Evolutionary conservation across 1,140 invertebrate genomes (phyloP).

Genomic region (Cotesia glomerata): DNA sequence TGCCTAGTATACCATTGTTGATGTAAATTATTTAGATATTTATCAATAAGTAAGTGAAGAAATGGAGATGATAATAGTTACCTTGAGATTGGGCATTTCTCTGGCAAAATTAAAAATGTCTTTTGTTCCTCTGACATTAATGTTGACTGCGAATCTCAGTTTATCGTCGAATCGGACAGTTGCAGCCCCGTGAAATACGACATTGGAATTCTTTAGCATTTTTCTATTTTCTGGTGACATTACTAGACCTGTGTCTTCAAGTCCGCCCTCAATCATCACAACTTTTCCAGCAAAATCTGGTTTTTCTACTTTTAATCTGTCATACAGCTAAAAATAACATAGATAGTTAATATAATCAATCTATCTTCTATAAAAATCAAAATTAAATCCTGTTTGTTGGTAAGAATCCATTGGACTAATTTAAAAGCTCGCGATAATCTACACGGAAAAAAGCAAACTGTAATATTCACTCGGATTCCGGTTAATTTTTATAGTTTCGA

Average conservation of each 20-base stretch:
- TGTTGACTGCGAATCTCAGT: slow-evolving; percentile 68
- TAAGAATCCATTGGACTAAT: too few species aligned
- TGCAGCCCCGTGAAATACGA: slow-evolving; percentile 90
- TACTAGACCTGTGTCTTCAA: slow-evolving; percentile 65
- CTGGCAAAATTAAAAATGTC: slow-evolving; percentile 67
- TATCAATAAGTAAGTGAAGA: background rate
- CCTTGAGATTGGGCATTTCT: slow-evolving; percentile 72
- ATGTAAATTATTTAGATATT: background rate
- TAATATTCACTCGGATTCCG: too few species aligned
- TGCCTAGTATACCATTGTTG: slow-evolving; percentile 38
- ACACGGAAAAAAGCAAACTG: too few species aligned
- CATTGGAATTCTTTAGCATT: slow-evolving; percentile 60
- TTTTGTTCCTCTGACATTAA: slow-evolving; percentile 70
- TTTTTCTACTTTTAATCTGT: slow-evolving; percentile 56
- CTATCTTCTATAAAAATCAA: background rate
- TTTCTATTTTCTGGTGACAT: slow-evolving; percentile 63
- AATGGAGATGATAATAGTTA: slow-evolving; percentile 44
- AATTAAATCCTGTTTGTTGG: too few species aligned
- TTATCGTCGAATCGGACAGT: slow-evolving; percentile 89
- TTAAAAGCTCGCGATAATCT: too few species aligned
- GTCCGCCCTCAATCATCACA: slow-evolving; percentile 68
- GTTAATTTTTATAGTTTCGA: too few species aligned
- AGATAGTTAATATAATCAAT: background rate
- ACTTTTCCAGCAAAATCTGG: slow-evolving; percentile 64
- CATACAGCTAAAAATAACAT: slow-evolving; percentile 60